phyloP scores from a whole-genome alignment of 2,113 vertebrate species.

The Burhinus bistriatus region DNA sequence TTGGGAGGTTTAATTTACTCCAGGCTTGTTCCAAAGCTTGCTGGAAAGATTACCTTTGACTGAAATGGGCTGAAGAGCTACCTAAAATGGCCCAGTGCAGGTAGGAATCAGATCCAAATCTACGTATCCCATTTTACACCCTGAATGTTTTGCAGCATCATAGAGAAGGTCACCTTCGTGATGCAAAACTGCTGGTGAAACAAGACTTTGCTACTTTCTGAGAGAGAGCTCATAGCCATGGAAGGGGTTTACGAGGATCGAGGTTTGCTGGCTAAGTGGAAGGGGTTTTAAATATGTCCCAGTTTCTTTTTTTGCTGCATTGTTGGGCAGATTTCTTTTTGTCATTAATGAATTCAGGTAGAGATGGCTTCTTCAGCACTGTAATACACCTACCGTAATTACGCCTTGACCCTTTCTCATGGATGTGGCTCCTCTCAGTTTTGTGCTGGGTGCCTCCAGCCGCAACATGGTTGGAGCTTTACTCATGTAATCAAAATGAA shows the following conservation, averaged over 20 bases:
- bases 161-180: background rate
- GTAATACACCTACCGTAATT: rapidly evolving
- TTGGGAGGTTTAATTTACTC: background rate
- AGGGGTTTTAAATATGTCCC: rapidly evolving
- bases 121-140: background rate
- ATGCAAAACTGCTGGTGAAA: background rate
- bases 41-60: background rate
- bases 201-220: background rate
- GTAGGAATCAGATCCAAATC: background rate
- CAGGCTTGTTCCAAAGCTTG: background rate
- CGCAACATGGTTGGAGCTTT: rapidly evolving
- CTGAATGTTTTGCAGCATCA: background rate
- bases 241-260: background rate
- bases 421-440: background rate
- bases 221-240: background rate
- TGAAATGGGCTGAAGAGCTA: background rate
- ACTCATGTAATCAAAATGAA: background rate
- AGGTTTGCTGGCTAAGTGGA: background rate
- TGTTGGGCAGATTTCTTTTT: background rate
- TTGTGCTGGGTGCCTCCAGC: background rate
- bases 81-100: background rate
- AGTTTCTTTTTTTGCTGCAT: background rate
- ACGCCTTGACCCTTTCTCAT: background rate
- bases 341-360: background rate
- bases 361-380: background rate